Conservation (phyloP, 2,113 vertebrate genomes). For the Albula glossodonta region DNA sequence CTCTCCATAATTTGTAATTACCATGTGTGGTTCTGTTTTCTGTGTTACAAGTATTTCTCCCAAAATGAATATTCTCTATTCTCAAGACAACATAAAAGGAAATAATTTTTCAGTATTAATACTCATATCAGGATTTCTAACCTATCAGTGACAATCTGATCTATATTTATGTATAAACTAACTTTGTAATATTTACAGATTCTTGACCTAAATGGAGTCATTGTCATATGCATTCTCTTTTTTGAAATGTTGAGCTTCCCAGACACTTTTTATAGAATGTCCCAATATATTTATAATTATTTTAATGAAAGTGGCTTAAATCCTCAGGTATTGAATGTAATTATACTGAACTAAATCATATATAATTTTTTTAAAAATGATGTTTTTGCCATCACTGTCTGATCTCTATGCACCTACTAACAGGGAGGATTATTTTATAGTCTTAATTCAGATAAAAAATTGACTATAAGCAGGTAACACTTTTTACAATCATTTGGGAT, state of each 20-base stretch:
- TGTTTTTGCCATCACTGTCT: not conserved
- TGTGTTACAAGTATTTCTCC: no score
- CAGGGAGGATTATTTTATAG: not conserved
- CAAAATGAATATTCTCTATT: no score
- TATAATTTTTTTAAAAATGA: not conserved
- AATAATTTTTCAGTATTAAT: no score
- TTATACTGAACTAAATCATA: not conserved
- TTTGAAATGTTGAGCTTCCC: not conserved
- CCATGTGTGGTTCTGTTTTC: no score
- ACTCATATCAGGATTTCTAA: no score
- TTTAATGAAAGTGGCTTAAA: not conserved
- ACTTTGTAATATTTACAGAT: not conserved
- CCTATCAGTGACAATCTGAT: no score
- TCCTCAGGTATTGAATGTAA: not conserved
- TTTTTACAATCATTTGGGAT: not conserved
- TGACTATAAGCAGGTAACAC: not conserved
- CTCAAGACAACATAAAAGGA: no score
- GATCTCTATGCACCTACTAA: not conserved
- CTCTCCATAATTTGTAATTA: no score
- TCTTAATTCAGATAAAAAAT: not conserved
- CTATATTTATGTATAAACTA: no score
- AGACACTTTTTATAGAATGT: not conserved
- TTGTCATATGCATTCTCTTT: not conserved
- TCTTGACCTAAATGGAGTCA: not conserved
- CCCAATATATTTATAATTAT: not conserved